phyloP scores from a whole-genome alignment of 2,113 vertebrate species.

The Entelurus aequoreus region DNA sequence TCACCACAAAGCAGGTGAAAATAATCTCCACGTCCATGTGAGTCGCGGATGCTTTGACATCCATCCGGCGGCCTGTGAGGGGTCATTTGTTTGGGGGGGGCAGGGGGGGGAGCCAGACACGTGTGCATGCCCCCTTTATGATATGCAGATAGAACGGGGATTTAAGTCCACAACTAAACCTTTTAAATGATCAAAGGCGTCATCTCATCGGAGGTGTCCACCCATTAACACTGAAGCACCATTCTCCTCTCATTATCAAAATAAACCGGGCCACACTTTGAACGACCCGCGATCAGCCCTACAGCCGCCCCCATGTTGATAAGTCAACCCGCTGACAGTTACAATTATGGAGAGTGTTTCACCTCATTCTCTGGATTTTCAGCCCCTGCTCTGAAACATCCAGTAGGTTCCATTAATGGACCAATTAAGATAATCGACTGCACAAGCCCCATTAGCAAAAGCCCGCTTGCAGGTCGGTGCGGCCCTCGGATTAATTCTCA shows the following conservation, averaged over 20 bases:
- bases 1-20: slow-evolving; percentile 41
- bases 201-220: slow-evolving; percentile 8
- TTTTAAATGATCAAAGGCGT: not conserved
- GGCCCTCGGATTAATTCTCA: slow-evolving; percentile 68
- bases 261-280: slow-evolving; percentile 1
- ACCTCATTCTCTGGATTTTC: slow-evolving; percentile 61
- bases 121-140: not conserved
- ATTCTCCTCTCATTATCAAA: slow-evolving; percentile 25
- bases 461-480: slow-evolving; percentile 51
- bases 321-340: slow-evolving; percentile 63
- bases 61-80: slow-evolving; percentile 10
- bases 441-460: slow-evolving; percentile 71
- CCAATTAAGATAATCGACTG: slow-evolving; percentile 77
- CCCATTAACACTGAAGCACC: slow-evolving; percentile 10
- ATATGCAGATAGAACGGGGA: not conserved
- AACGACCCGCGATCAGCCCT: slow-evolving; percentile 32
- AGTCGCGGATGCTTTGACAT: slow-evolving; percentile 11
- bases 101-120: too few species aligned
- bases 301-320: slow-evolving; percentile 43
- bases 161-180: not conserved
- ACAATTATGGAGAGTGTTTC: slow-evolving; percentile 68
- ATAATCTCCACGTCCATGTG: slow-evolving; percentile 38
- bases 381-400: slow-evolving; percentile 55
- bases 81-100: too few species aligned
- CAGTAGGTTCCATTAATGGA: slow-evolving; percentile 65